Percentiles rank a stretch among this genome's conserved stretches.
Conservation (phyloP, 2,113 vertebrate genomes). For the Gavia stellata region DNA sequence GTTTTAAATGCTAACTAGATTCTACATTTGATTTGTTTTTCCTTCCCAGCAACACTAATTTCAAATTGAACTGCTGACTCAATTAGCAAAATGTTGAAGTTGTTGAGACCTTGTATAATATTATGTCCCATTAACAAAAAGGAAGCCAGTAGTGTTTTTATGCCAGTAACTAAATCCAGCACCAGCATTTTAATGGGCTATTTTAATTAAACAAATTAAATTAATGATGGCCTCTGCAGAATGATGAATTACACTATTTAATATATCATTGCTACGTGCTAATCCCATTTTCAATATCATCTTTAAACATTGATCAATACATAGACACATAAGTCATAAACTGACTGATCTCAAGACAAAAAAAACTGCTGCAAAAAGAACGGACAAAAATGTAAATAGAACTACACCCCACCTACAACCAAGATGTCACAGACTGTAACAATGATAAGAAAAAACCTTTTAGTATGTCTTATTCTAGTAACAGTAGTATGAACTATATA, state of each 20-base stretch:
- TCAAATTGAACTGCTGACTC: conserved; percentile 27
- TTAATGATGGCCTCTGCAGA: conserved; percentile 8
- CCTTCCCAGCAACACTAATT: conserved; percentile 23
- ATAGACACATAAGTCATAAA: background rate
- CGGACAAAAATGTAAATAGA: background rate
- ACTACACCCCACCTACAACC: too few relatives aligned
- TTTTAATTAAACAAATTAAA: conserved; percentile 59
- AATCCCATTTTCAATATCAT: background rate
- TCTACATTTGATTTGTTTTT: conserved; percentile 39
- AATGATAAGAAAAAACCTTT: background rate
- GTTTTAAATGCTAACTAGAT: conserved; percentile 19
- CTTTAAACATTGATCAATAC: background rate
- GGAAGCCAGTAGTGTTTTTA: background rate
- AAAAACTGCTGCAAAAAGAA: background rate
- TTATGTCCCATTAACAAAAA: conserved; percentile 24
- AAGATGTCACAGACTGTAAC: background rate
- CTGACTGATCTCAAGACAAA: background rate
- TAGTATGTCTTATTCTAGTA: background rate
- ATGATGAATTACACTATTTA: background rate
- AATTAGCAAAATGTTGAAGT: conserved; percentile 39
- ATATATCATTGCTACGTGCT: background rate
- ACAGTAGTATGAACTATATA: background rate
- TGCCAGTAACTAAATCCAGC: conserved; percentile 26
- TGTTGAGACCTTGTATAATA: background rate
- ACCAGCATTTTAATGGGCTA: conserved; percentile 12